Percentiles rank a stretch among this genome's conserved stretches.
Conservation (phyloP, 2,797 vertebrate genomes). For the Poecilia gillii region DNA sequence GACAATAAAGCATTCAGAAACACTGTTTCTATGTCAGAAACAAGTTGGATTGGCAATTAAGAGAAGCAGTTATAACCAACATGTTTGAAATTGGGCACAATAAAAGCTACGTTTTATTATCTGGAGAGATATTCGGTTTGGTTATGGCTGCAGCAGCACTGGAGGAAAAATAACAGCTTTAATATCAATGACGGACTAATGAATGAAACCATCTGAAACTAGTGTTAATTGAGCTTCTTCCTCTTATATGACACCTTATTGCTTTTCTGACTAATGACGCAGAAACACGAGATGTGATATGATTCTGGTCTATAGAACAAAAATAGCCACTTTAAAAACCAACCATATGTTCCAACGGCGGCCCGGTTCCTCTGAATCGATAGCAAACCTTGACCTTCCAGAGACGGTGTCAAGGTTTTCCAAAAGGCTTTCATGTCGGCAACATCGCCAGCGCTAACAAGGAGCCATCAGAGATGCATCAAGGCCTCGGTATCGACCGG, state of each 20-base stretch:
- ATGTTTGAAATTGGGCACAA: not conserved
- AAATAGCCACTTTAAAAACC: constrained; percentile 14
- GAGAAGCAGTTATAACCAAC: not conserved
- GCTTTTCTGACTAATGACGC: not conserved
- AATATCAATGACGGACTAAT: not conserved
- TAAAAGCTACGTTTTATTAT: not conserved
- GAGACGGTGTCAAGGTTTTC: constrained; percentile 39
- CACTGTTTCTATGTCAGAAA: not conserved
- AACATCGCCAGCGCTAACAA: constrained; percentile 49
- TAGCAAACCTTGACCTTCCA: constrained; percentile 59
- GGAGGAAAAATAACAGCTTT: not conserved
- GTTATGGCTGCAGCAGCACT: not conserved
- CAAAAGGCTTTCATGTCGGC: constrained; percentile 50
- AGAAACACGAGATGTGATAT: not conserved
- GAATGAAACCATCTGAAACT: constrained; percentile 2
- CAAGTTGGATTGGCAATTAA: not conserved
- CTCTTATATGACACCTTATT: not conserved
- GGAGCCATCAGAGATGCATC: constrained; percentile 44
- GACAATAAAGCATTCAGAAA: not conserved
- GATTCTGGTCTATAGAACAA: not conserved
- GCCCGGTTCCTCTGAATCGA: constrained; percentile 42
- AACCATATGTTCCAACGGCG: constrained; percentile 6
- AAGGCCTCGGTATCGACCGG: constrained; percentile 45
- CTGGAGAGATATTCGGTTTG: not conserved
- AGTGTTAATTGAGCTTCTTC: not conserved